Evolutionary conservation across 2,888 invertebrate genomes (phyloP).

Genomic region (Colostygia pectinataria): DNA sequence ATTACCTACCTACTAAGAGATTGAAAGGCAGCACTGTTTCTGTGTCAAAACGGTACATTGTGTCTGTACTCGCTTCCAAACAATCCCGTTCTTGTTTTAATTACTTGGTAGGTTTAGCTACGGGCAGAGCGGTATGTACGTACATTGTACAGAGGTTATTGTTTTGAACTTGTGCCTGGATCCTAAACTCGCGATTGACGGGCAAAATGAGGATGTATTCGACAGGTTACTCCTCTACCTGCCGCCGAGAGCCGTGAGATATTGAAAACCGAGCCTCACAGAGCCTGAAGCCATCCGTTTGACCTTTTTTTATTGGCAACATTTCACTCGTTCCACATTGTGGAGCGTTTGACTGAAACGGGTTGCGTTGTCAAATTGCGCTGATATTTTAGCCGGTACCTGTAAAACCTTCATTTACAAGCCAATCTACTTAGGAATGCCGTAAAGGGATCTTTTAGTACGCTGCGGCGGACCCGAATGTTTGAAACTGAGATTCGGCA

Average conservation of each 20-base stretch:
- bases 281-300: constrained; percentile 66
- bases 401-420: constrained; percentile 62
- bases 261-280: constrained; percentile 74
- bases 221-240: constrained; percentile 55
- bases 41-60: constrained; percentile 29
- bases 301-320: constrained; percentile 77
- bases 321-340: constrained; percentile 76
- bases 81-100: constrained; percentile 36
- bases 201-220: constrained; percentile 65
- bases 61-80: constrained; percentile 29
- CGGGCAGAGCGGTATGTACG: constrained; percentile 25
- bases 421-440: constrained; percentile 49
- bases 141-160: constrained; percentile 36
- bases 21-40: constrained; percentile 25
- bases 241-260: constrained; percentile 61
- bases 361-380: constrained; percentile 72
- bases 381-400: constrained; percentile 62
- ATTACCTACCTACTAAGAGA: constrained; percentile 12
- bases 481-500: constrained; percentile 34
- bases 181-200: constrained; percentile 61
- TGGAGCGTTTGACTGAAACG: constrained; percentile 66
- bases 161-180: constrained; percentile 40
- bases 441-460: constrained; percentile 51
- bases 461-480: constrained; percentile 38
- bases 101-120: constrained; percentile 35